Base-by-base conservation (phyloP, 2,888 invertebrate genomes). In the Caradrina clavipalpis region DNA sequence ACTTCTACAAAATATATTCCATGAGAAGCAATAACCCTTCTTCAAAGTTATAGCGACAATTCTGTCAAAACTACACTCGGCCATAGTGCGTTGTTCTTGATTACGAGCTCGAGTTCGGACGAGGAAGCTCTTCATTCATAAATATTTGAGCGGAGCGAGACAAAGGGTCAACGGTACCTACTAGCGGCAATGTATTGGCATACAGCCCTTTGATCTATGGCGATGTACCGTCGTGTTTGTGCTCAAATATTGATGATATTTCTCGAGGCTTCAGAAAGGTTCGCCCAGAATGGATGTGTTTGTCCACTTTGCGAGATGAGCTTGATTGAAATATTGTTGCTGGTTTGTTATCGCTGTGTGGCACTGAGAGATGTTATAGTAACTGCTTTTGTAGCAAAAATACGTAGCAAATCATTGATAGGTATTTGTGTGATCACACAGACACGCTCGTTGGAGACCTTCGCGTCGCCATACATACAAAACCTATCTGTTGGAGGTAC, bases 181-280 rank as follows among this genome's bases (percentile, higher is more conserved):
- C 59, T 49, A 39, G 35, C 65, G 31, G 35, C 65, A 13, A 54
- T 57, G 71, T 80, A 80, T 80, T 76, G 78, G 81, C 72, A 70
- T 59, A 21, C 76, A 78, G 76, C 58, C 71, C 65, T 80, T 66
- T 78, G 78, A 80, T 78, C 65, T 66, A 80, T 66, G 81, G 60
- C 78, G 42, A 60, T 71, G 63, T 76, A 60, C 80, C 63, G 47
- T 51, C 71, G 63, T 80, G 81, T 76, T 80, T 76, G 81, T 62
- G 77, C 59, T 78, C 81, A 80, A 71, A 78, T 78, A 78, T 78
- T 80, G 80, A 78, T 78, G 77, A 80, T 78, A 78, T 78, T 76
- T 78, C 77, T 76, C 50, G 62, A 66, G 50, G 47, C 55, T 67
- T 58, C 69, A 22, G 63, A 56, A 55, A 76, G 56, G 65, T 59